These are phyloP conservation scores for Anolis sagrei DNA, from an alignment of 2,113 vertebrate species.

Conservation along the genomic window DNA sequence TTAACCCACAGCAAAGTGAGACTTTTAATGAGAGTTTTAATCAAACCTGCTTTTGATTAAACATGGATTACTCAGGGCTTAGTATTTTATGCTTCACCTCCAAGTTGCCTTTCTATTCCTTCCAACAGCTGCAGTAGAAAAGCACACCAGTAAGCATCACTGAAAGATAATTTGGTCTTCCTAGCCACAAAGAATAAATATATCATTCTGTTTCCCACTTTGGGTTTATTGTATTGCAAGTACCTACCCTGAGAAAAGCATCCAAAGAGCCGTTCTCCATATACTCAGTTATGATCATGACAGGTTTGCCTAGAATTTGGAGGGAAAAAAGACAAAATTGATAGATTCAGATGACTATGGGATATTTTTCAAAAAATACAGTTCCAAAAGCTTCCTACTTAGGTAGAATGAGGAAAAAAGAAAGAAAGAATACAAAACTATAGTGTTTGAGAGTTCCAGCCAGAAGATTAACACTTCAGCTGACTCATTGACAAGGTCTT, in stretches of 20 bases:
- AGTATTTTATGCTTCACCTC: constrained; percentile 44
- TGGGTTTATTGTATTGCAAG: constrained; percentile 59
- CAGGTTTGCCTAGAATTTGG: constrained; percentile 91
- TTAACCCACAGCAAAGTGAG: constrained; percentile 47
- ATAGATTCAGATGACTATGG: constrained; percentile 75
- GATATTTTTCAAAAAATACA: constrained; percentile 66
- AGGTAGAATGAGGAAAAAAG: constrained; percentile 72
- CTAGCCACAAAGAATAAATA: not conserved
- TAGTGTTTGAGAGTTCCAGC: constrained; percentile 73
- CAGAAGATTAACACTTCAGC: constrained; percentile 79
- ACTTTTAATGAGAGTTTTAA: constrained; percentile 54
- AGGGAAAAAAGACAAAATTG: constrained; percentile 76
- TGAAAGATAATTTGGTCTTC: constrained; percentile 14
- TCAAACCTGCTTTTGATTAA: constrained; percentile 54
- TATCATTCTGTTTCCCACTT: not conserved
- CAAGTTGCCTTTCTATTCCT: constrained; percentile 27
- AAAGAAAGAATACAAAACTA: constrained; percentile 78
- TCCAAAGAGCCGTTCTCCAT: constrained; percentile 99
- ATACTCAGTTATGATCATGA: constrained; percentile 99
- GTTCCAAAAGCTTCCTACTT: constrained; percentile 79
- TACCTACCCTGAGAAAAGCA: constrained; percentile 96
- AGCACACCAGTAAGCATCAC: constrained; percentile 30
- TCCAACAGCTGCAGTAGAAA: not conserved
- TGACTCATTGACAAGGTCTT: constrained; percentile 73
- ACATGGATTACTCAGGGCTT: constrained; percentile 63